A percentile compares a stretch with the other conserved stretches of the same genome.
phyloP scores from a whole-genome alignment of 1,140 invertebrate genomes.

The Bilobella aurantiaca region DNA sequence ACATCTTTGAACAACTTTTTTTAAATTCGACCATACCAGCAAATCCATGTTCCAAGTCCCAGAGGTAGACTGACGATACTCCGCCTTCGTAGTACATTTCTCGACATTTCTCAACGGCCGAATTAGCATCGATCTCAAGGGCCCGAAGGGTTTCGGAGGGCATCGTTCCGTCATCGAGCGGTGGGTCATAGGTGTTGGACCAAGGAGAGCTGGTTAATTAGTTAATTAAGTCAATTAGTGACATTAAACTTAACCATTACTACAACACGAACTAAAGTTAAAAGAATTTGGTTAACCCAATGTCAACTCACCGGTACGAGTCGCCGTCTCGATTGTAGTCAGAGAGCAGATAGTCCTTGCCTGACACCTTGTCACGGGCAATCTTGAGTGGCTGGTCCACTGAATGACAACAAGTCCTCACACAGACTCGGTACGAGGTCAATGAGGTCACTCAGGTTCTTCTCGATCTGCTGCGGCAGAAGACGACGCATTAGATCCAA shows the following conservation, averaged over 20 bases:
- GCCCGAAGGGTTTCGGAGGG: slow-evolving; percentile 90
- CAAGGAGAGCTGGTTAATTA: slow-evolving; percentile 94
- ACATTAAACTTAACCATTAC: too few species aligned
- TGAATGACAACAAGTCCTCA: slow-evolving; percentile 90
- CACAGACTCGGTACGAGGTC: slow-evolving; percentile 90
- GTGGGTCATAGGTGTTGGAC: slow-evolving; percentile 97
- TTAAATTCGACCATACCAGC: slow-evolving; percentile 51
- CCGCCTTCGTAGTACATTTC: slow-evolving; percentile 99
- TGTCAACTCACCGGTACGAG: slow-evolving; percentile 73
- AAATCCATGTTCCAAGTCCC: slow-evolving; percentile 97
- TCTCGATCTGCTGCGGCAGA: slow-evolving; percentile 97
- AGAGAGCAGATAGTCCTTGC: slow-evolving; percentile 95
- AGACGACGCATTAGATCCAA: slow-evolving; percentile 95
- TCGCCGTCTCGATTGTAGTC: slow-evolving; percentile 99
- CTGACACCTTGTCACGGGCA: slow-evolving; percentile 82
- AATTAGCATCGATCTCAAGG: slow-evolving; percentile 94
- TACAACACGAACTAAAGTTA: too few species aligned
- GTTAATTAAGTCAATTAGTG: too few species aligned
- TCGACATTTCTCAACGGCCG: slow-evolving; percentile 96
- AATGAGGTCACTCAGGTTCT: slow-evolving; percentile 94
- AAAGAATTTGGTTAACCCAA: too few species aligned
- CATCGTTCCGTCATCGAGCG: slow-evolving; percentile 94
- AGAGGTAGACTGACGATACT: slow-evolving; percentile 97
- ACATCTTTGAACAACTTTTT: neutral
- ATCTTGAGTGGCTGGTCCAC: slow-evolving; percentile 99